Base-by-base conservation (phyloP, 1,140 invertebrate species). In the Hylaeus anthracinus region DNA sequence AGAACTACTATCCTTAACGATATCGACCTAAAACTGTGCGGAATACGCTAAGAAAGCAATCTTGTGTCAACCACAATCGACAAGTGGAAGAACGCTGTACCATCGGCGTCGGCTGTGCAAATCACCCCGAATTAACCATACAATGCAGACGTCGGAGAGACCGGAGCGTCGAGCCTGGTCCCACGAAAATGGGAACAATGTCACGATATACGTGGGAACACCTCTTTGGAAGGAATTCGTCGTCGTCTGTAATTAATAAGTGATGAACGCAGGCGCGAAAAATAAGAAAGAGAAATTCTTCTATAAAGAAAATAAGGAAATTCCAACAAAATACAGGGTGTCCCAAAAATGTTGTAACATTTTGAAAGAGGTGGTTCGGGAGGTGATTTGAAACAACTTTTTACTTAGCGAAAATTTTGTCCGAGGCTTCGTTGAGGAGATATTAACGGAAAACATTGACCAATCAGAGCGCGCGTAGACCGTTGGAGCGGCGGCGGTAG, bases 161-260 rank as follows among this genome's bases (percentile, higher is more conserved):
- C 60, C 76, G 69, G 67, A 53, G 45, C 67, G 63, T 55, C 45
- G 58, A 53, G 45, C 61, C 12, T 67, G 76, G 76, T 78, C 76
- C 58, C 76, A 78, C 76, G 77, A 72, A 79, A 79, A 79, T 69
- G 77, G 77, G 77, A 79, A 79, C 77, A 72, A 79, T 71, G 70
- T 79, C 77, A 70, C 70, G 77, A 79, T 79, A 55, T 74, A 74
- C 63, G 71, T 79, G 77, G 72, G 78, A 74, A 77, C 45, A 64
- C 41, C 70, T 72, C 51, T 72, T 79, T 70, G 78, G 78, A 80
- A 80, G 43, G 72, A 74, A 53, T 72, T 67, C 71, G 67, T 74
- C 78, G 67, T 74, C 64, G 72, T 15, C 67, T 43, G 43, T 72
- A 79, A 79, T 79, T 60, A 71, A 26, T 39, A 48, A 26, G 14